Base-by-base conservation (phyloP, 2,113 vertebrate genomes). In the Nerophis lumbriciformis region DNA sequence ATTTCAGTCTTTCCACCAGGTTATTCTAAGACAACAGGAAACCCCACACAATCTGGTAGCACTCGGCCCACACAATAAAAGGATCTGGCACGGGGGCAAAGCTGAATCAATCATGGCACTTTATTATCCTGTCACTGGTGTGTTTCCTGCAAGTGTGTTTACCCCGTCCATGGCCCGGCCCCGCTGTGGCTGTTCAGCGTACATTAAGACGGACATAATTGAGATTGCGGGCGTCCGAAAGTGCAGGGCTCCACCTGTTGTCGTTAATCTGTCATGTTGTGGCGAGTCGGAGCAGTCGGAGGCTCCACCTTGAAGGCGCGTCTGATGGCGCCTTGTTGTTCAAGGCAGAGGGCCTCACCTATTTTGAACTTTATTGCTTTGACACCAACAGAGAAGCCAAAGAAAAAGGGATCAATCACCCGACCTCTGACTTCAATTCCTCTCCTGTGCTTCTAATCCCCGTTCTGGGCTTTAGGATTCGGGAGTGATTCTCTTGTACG, bases 241-340 rank as follows among this genome's bases (percentile, higher is more conserved):
- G 84, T 82, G 78, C 80, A 74, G 85, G 84, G 85, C 80, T 88
- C 84, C 85, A 89, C 82, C 78, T 84, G 81, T 81, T 82, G 84
- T 84, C 86, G 77, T 92, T 89, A 90, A 91, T 90, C 89, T 88
- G 90, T 90, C 90, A 89, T 87, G 84, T 82, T 77, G 85, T 86
- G 72, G 63, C 56, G 81, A 81, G 83, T 85, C 85, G 76, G 78
- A 50, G 80, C 70, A 56, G 69, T 63, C 69, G 76, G 75, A 81
- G 84, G 81, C 77, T 86, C 81, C 75, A 75, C 80, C 82, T 87
- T 75, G 76, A 83, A 81, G 83, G 84, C 68, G 83, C 42, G 53
- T 70, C 80, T 78, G 77, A 83, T 69, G 73, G 73, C 11, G 69
- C 87, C 88, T 89, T 88, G 87, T 87, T 88, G 79, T 80, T 83